These are phyloP conservation scores for Keiferia lycopersicella DNA, from an alignment of 2,888 invertebrate genomes.

Conservation along the genomic window DNA sequence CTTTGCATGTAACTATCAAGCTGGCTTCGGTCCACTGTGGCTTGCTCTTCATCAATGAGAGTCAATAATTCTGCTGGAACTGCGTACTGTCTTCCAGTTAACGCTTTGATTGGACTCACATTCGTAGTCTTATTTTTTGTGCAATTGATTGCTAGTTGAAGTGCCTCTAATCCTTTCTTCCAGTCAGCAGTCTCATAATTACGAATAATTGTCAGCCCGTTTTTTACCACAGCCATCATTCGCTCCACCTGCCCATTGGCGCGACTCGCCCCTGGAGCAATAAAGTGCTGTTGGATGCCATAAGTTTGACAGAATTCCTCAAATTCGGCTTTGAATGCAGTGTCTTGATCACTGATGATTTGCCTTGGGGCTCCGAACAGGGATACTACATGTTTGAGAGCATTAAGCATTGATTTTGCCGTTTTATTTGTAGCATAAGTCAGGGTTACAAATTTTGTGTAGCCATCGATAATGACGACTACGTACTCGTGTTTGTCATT, in stretches of 20 bases:
- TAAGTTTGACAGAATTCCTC: slow-evolving; percentile 8
- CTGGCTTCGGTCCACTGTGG: too few species aligned
- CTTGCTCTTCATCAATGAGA: slow-evolving; percentile 20
- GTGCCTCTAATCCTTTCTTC: slow-evolving; percentile 30
- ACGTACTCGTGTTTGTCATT: slow-evolving; percentile 19
- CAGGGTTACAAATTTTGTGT: slow-evolving; percentile 26
- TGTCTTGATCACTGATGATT: slow-evolving; percentile 21
- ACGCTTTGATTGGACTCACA: slow-evolving; percentile 31
- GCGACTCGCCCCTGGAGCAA: slow-evolving; percentile 21
- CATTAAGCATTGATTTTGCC: too few species aligned
- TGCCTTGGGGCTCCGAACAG: slow-evolving; percentile 20
- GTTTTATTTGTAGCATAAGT: too few species aligned
- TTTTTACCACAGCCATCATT: slow-evolving; percentile 21
- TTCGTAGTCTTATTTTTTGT: slow-evolving; percentile 31
- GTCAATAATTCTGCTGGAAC: slow-evolving; percentile 29
- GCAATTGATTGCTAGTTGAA: slow-evolving; percentile 32
- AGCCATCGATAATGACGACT: slow-evolving; percentile 10
- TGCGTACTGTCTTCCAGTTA: slow-evolving; percentile 31
- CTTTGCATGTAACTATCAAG: too few species aligned
- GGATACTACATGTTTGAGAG: too few species aligned
- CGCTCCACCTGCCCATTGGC: slow-evolving; percentile 24
- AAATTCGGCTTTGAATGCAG: slow-evolving; percentile 24
- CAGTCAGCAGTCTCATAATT: slow-evolving; percentile 27
- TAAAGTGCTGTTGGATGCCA: slow-evolving; percentile 25
- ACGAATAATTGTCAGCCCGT: slow-evolving; percentile 18